Percentiles rank a stretch among this genome's conserved stretches.
Evolutionary conservation across 2,888 invertebrate genomes (phyloP).

Genomic region (Xanthostigma xanthostigma): DNA sequence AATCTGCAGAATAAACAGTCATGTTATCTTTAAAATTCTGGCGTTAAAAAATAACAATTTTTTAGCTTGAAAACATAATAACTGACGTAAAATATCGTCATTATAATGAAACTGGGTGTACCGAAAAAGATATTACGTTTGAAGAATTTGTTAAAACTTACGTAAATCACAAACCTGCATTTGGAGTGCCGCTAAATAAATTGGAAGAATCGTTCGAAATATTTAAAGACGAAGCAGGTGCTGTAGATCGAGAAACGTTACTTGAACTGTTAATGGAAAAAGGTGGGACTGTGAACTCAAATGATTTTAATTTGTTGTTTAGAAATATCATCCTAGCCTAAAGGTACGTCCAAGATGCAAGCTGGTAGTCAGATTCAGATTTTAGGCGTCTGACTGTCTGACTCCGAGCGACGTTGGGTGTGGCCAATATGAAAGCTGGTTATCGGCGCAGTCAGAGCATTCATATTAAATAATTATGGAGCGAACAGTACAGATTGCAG

Average conservation of each 20-base stretch:
- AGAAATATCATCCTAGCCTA: neutral
- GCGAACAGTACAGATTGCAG: no score
- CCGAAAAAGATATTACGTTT: slow-evolving; percentile 41
- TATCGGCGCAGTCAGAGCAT: no score
- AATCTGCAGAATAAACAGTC: neutral
- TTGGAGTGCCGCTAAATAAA: slow-evolving; percentile 32
- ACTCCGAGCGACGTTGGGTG: no score
- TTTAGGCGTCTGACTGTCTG: no score
- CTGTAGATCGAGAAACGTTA: slow-evolving; percentile 29
- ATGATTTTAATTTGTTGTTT: neutral
- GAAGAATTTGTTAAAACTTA: slow-evolving; percentile 49
- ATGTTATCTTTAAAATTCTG: neutral
- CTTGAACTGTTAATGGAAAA: slow-evolving; percentile 27
- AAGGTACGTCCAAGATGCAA: no score
- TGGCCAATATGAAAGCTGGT: no score
- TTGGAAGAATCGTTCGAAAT: slow-evolving; percentile 33
- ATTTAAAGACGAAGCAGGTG: slow-evolving; percentile 24
- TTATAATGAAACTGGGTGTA: slow-evolving; percentile 29
- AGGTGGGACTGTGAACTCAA: slow-evolving; percentile 16
- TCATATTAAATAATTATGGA: no score
- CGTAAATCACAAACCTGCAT: slow-evolving; percentile 48
- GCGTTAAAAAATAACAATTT: slow-evolving; percentile 2
- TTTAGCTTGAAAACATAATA: slow-evolving; percentile 42
- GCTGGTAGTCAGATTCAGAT: no score
- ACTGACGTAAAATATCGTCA: slow-evolving; percentile 40